Percentiles rank a stretch among this genome's conserved stretches.
phyloP scores from a whole-genome alignment of 2,797 vertebrate genomes.

The Poeciliopsis turneri region DNA sequence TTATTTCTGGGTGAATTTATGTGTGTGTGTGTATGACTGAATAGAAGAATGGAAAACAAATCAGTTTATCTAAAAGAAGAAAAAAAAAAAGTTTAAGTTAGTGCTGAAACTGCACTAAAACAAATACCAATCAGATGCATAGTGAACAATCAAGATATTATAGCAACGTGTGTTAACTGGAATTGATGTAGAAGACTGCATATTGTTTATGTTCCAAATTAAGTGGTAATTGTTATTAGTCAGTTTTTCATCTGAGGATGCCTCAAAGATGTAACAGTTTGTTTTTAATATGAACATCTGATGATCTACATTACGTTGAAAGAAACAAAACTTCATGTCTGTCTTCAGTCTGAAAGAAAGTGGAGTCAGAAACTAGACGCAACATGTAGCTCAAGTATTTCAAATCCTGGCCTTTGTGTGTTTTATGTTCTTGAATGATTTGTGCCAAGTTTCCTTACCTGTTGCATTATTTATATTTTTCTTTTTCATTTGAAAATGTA shows the following conservation, averaged over 20 bases:
- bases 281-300: neutral
- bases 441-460: neutral
- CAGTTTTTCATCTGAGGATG: neutral
- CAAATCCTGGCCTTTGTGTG: neutral
- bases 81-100: neutral
- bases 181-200: neutral
- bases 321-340: neutral
- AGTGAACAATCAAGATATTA: neutral
- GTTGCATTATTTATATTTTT: neutral
- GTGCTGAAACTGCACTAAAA: neutral
- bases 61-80: neutral
- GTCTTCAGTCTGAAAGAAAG: neutral
- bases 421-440: neutral
- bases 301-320: neutral
- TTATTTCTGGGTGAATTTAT: neutral
- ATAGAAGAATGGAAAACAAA: neutral
- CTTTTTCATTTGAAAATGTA: constrained; percentile 1
- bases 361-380: neutral
- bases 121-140: neutral
- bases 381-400: neutral
- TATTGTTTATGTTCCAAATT: neutral
- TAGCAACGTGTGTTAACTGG: neutral
- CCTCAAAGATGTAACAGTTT: neutral
- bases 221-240: neutral
- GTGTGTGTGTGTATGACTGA: neutral